Conservation (phyloP, 35 echinoderm and acorn worm genomes). For the Stichopus chloronotus region DNA sequence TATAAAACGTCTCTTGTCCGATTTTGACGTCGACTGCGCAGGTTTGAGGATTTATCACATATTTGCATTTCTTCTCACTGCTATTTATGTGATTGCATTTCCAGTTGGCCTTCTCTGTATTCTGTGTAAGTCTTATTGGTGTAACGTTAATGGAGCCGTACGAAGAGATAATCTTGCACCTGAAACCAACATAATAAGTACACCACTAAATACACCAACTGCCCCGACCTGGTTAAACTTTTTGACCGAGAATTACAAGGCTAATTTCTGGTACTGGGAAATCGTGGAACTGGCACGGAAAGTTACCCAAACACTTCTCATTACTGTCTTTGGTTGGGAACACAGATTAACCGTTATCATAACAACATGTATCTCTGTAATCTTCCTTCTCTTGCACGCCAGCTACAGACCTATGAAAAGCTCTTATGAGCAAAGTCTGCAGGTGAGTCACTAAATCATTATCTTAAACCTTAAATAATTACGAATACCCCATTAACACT, state of each 20-base stretch:
- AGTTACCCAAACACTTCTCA: constrained; percentile 50
- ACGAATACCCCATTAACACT: too few relatives aligned
- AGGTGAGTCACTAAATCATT: constrained; percentile 23
- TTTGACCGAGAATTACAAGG: constrained; percentile 70
- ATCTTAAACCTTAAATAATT: too few relatives aligned
- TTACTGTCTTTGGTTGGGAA: constrained; percentile 48
- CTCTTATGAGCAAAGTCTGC: constrained; percentile 49
- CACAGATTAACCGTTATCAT: constrained; percentile 25
- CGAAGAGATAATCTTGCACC: not conserved
- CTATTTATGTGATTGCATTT: constrained; percentile 53
- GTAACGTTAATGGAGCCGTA: not conserved
- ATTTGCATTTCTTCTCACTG: not conserved
- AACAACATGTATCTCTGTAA: constrained; percentile 40
- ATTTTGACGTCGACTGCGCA: constrained; percentile 48
- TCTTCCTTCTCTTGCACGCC: constrained; percentile 55
- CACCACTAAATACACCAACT: not conserved
- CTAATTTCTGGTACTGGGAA: constrained; percentile 71
- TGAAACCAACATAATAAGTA: not conserved
- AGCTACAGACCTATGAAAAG: constrained; percentile 55
- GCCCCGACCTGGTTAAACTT: constrained; percentile 33
- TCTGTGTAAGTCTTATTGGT: constrained; percentile 26
- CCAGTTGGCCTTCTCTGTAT: constrained; percentile 16
- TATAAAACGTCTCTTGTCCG: constrained; percentile 29
- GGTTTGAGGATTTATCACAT: not conserved
- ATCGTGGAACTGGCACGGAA: constrained; percentile 64